Percentiles rank a stretch among this genome's conserved stretches.
Conservation (phyloP, 2,797 vertebrate species). For the Morelia viridis region DNA sequence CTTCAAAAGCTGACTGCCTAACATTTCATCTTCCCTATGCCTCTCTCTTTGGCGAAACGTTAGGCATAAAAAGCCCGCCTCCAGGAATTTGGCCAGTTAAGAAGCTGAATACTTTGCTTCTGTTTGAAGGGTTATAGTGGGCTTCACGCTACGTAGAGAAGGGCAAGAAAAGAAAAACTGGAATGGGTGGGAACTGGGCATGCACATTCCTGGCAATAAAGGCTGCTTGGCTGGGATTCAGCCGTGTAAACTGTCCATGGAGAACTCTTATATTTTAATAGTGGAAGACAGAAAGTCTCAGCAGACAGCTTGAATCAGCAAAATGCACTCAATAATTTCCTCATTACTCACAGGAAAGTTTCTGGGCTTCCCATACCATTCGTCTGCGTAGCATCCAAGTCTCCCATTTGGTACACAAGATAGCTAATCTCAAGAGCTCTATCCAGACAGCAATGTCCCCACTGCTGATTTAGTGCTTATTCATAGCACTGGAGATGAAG, state of each 20-base stretch:
- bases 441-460: neutral
- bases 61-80: neutral
- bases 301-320: slow-evolving; percentile 6
- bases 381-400: neutral
- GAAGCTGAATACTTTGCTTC: neutral
- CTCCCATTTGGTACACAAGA: neutral
- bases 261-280: slow-evolving; percentile 29
- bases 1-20: neutral
- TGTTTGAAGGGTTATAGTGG: neutral
- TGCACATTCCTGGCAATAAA: neutral
- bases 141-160: neutral
- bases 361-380: neutral
- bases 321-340: slow-evolving; percentile 22
- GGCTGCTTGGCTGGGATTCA: slow-evolving; percentile 10
- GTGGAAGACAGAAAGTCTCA: slow-evolving; percentile 7
- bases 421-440: neutral
- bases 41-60: neutral
- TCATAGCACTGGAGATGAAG: neutral
- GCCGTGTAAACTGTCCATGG: neutral
- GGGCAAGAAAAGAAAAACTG: neutral
- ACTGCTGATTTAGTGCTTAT: neutral
- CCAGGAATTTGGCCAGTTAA: neutral
- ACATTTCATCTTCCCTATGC: neutral
- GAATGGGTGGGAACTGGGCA: neutral
- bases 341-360: slow-evolving; percentile 18